Evolutionary conservation across 2,113 vertebrate species (phyloP).

Genomic region (Marcusenius ussheri): DNA sequence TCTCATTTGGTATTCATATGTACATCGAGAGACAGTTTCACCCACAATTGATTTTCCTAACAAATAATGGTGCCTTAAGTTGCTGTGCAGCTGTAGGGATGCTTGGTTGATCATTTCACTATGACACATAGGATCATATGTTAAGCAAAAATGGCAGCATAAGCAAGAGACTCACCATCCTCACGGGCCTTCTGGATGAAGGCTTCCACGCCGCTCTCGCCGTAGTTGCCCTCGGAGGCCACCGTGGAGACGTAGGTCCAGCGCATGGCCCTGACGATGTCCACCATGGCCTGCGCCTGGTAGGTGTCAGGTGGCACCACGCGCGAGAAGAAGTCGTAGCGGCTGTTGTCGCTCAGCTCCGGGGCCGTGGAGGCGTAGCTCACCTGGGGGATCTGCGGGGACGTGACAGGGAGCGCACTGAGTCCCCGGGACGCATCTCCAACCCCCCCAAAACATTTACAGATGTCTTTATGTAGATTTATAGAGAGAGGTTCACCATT

Average conservation of each 20-base stretch:
- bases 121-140: background rate
- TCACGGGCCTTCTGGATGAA: constrained; percentile 93
- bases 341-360: constrained; percentile 92
- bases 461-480: background rate
- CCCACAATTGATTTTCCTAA: background rate
- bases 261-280: constrained; percentile 85
- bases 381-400: constrained; percentile 91
- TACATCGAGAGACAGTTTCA: background rate
- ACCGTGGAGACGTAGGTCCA: constrained; percentile 95
- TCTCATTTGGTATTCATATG: background rate
- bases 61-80: background rate
- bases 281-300: constrained; percentile 97
- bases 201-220: constrained; percentile 90
- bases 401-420: constrained; percentile 3
- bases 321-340: constrained; percentile 96
- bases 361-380: constrained; percentile 98
- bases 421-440: background rate
- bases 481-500: background rate
- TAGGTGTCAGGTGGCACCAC: constrained; percentile 96
- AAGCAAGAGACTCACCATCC: constrained; percentile 71
- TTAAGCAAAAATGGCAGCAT: background rate
- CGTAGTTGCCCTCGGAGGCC: constrained; percentile 94
- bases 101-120: background rate
- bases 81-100: background rate
- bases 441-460: background rate